phyloP scores from a whole-genome alignment of 2,113 vertebrate genomes.

The Erpornis zantholeuca region DNA sequence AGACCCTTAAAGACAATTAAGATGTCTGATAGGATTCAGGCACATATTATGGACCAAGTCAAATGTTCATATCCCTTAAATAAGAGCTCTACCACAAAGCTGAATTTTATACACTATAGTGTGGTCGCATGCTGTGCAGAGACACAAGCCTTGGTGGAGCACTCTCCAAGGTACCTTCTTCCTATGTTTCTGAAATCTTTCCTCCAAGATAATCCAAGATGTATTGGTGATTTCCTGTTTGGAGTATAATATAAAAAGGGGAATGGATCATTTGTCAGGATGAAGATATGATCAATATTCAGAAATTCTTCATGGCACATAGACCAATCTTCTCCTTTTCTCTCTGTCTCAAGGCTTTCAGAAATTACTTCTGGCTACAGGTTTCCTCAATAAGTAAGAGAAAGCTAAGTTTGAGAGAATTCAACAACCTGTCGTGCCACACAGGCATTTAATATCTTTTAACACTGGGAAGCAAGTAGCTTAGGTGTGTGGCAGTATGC shows the following conservation, averaged over 20 bases:
- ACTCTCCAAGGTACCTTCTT: neutral
- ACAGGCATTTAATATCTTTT: neutral
- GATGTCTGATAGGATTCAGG: neutral
- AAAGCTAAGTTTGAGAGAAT: neutral
- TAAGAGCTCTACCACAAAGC: neutral
- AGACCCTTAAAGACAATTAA: neutral
- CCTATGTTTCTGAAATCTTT: neutral
- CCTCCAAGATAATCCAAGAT: neutral
- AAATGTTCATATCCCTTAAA: neutral
- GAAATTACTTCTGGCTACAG: neutral
- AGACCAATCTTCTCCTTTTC: neutral
- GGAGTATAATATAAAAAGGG: neutral
- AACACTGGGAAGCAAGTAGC: neutral
- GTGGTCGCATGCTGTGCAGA: accelerated
- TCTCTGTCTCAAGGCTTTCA: neutral
- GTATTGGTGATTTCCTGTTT: neutral
- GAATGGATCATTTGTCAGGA: neutral
- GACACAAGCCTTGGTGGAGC: neutral
- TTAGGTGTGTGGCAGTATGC: neutral
- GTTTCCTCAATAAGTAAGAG: neutral
- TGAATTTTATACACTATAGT: neutral
- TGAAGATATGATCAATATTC: neutral
- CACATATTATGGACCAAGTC: neutral
- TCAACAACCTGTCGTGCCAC: neutral
- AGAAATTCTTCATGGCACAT: neutral